Conservation (phyloP, 1,140 invertebrate genomes). For the Armadillidium nasatum region DNA sequence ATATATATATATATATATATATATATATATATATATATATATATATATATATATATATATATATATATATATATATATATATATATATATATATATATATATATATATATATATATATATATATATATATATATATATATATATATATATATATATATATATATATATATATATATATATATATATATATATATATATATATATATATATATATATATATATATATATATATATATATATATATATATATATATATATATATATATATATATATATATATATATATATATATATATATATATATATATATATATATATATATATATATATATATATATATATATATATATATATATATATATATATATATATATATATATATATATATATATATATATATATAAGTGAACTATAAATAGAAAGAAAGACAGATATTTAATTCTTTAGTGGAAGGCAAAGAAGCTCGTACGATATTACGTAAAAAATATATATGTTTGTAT, state of each 20-base stretch:
- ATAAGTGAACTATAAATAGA: too few species aligned
- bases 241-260: too few species aligned
- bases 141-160: conserved; percentile 25
- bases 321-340: conserved; percentile 19
- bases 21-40: conserved; percentile 22
- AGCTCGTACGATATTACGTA: too few species aligned
- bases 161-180: too few species aligned
- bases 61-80: not conserved
- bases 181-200: too few species aligned
- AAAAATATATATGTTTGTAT: too few species aligned
- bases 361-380: conserved; percentile 17
- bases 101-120: conserved; percentile 24
- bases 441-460: too few species aligned
- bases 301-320: conserved; percentile 20
- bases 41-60: not conserved
- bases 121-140: conserved; percentile 26
- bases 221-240: too few species aligned
- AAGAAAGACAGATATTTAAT: too few species aligned
- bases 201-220: too few species aligned
- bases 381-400: conserved; percentile 13
- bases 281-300: conserved; percentile 14
- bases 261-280: conserved; percentile 12
- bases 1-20: conserved; percentile 18
- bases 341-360: conserved; percentile 19
- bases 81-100: not conserved